A percentile compares a stretch with the other conserved stretches of the same genome.
These are phyloP conservation scores for Brotula barbata DNA, from an alignment of 2,797 vertebrate genomes.

Conservation along the genomic window DNA sequence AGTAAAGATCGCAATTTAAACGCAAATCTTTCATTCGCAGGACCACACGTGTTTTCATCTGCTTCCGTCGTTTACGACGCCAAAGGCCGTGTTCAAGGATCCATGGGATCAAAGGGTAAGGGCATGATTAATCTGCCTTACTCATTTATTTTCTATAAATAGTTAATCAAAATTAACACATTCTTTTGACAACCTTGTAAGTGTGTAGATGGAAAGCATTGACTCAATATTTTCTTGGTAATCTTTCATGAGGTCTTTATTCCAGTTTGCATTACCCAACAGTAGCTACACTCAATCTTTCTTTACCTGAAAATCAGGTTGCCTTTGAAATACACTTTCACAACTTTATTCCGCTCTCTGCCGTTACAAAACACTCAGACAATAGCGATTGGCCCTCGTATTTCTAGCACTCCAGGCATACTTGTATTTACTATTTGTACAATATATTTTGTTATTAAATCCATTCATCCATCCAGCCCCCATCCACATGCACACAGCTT, in stretches of 20 bases:
- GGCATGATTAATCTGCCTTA: too few relatives aligned
- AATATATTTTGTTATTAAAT: conserved; percentile 45
- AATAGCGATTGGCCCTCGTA: conserved; percentile 48
- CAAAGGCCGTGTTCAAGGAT: too few relatives aligned
- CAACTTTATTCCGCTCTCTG: conserved; percentile 32
- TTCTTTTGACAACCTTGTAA: too few relatives aligned
- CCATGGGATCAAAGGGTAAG: too few relatives aligned
- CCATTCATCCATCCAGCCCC: conserved; percentile 45
- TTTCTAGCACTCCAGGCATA: conserved; percentile 58
- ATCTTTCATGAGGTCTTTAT: conserved; percentile 58
- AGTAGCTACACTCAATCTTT: conserved; percentile 22
- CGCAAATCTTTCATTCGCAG: too few relatives aligned
- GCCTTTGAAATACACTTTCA: conserved; percentile 37
- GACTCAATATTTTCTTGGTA: background rate
- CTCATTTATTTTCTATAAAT: too few relatives aligned
- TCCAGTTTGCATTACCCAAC: conserved; percentile 57
- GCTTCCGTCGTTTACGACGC: too few relatives aligned
- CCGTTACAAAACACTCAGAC: conserved; percentile 39
- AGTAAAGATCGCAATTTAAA: too few relatives aligned
- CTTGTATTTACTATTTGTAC: conserved; percentile 65
- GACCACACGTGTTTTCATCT: too few relatives aligned
- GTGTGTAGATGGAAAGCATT: too few relatives aligned
- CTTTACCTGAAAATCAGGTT: conserved; percentile 37
- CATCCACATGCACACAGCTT: conserved; percentile 38
- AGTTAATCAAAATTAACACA: too few relatives aligned